Percentiles rank a stretch among this genome's conserved stretches.
Evolutionary conservation across 2,797 vertebrate genomes (phyloP).

Genomic region (Anas flavirostris): DNA sequence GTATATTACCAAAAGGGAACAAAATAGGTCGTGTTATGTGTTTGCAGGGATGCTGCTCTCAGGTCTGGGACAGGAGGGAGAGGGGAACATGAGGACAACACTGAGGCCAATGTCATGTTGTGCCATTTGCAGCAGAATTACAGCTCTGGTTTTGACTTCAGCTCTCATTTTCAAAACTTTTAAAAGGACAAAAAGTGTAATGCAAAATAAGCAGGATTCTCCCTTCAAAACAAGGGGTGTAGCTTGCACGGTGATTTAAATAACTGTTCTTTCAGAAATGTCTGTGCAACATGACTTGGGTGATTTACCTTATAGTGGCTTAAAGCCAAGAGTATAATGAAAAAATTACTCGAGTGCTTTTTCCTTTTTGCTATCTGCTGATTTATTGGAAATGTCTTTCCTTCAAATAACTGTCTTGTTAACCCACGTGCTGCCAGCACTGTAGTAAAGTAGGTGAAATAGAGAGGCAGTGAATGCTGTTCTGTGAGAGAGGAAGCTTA

Average conservation of each 20-base stretch:
- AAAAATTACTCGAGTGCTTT: constrained; percentile 56
- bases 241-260: constrained; percentile 40
- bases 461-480: not conserved
- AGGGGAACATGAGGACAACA: not conserved
- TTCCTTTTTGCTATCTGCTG: constrained; percentile 49
- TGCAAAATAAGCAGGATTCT: not conserved
- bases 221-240: constrained; percentile 25
- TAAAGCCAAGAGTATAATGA: constrained; percentile 62
- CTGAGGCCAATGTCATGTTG: not conserved
- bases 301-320: constrained; percentile 65
- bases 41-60: not conserved
- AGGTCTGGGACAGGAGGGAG: not conserved
- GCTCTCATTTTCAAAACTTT: not conserved
- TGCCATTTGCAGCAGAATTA: not conserved
- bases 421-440: constrained; percentile 34
- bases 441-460: not conserved
- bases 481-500: not conserved
- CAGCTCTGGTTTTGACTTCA: not conserved
- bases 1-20: not conserved
- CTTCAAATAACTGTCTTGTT: constrained; percentile 11
- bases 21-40: not conserved
- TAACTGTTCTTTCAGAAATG: constrained; percentile 45
- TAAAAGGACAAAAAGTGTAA: not conserved
- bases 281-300: constrained; percentile 40
- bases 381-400: constrained; percentile 60